These are phyloP conservation scores for Thermophis baileyi DNA, from an alignment of 2,113 vertebrate species.

Conservation along the genomic window DNA sequence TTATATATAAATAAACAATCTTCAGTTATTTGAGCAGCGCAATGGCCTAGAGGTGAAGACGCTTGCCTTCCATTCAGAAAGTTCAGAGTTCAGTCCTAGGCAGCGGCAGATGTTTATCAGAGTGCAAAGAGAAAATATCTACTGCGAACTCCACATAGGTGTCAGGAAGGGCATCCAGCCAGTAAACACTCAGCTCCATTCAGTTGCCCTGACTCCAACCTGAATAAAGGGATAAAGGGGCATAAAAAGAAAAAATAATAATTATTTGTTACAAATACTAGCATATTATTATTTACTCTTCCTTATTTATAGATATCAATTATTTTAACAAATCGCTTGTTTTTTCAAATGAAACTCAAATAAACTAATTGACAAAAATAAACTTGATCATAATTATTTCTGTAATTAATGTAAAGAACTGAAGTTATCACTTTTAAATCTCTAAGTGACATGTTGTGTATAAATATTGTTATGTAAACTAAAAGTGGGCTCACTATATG, in stretches of 20 bases:
- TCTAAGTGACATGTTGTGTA: conserved; percentile 3
- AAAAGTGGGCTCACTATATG: neutral
- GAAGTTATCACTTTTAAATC: neutral
- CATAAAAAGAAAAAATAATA: neutral
- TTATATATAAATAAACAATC: neutral
- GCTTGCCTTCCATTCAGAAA: too few species aligned
- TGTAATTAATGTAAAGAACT: neutral
- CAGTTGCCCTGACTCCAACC: too few species aligned
- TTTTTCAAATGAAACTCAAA: conserved; percentile 19
- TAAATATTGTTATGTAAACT: neutral
- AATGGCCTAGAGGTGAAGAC: too few species aligned
- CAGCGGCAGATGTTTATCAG: too few species aligned
- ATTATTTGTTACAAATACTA: neutral
- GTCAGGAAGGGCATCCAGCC: too few species aligned
- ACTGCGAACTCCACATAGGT: too few species aligned
- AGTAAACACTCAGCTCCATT: too few species aligned
- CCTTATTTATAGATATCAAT: neutral
- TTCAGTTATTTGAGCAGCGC: neutral
- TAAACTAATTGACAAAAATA: neutral
- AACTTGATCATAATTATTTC: neutral
- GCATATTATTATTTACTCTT: neutral
- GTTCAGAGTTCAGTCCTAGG: too few species aligned
- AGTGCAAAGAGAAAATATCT: too few species aligned
- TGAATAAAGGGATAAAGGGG: too few species aligned
- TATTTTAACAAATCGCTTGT: neutral